These are phyloP conservation scores for Latrodectus geometricus DNA, from an alignment of 1,140 invertebrate genomes.

Conservation along the genomic window DNA sequence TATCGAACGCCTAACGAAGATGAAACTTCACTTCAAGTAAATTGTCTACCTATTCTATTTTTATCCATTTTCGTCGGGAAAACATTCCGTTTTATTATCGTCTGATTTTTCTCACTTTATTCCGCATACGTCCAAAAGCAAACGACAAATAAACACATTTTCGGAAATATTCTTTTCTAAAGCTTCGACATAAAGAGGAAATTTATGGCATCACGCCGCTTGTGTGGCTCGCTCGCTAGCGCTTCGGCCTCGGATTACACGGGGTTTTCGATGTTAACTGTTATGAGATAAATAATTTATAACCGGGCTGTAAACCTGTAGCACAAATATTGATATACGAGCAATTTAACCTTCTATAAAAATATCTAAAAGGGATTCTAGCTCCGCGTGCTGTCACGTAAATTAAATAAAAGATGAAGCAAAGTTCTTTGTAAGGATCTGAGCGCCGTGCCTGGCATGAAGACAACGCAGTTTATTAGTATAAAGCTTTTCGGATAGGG, in stretches of 20 bases:
- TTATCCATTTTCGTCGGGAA: not conserved
- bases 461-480: constrained; percentile 56
- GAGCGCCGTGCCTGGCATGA: constrained; percentile 27
- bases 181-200: constrained; percentile 56
- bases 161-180: constrained; percentile 30
- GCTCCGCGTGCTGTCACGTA: constrained; percentile 54
- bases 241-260: constrained; percentile 52
- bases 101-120: constrained; percentile 18
- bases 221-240: constrained; percentile 38
- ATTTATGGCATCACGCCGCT: constrained; percentile 40
- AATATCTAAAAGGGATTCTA: constrained; percentile 58
- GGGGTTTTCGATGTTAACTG: constrained; percentile 60
- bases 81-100: not conserved
- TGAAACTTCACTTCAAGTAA: too few relatives aligned
- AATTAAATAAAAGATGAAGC: constrained; percentile 62
- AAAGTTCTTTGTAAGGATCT: constrained; percentile 39
- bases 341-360: constrained; percentile 62
- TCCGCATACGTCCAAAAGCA: constrained; percentile 1
- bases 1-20: too few relatives aligned
- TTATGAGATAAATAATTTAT: constrained; percentile 62
- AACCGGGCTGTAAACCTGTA: constrained; percentile 61
- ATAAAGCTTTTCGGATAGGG: constrained; percentile 43
- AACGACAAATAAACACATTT: constrained; percentile 53
- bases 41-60: constrained; percentile 4
- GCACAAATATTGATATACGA: constrained; percentile 62